These are phyloP conservation scores for Phortica magna DNA, from an alignment of 2,888 invertebrate genomes.

Conservation along the genomic window DNA sequence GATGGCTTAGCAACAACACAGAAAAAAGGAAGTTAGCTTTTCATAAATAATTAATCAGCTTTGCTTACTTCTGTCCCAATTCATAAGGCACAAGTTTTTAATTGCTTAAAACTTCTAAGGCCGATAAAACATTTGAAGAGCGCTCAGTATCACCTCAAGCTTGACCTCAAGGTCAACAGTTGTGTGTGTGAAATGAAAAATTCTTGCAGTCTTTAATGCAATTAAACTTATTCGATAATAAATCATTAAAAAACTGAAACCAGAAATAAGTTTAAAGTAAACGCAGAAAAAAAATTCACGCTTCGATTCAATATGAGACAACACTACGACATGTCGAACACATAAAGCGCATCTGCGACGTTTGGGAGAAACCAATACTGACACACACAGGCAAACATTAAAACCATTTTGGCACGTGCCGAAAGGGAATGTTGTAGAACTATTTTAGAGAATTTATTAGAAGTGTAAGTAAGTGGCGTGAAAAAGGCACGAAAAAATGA, in stretches of 20 bases:
- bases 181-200: too few species aligned
- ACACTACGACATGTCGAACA: not conserved
- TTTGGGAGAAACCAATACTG: not conserved
- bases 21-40: too few species aligned
- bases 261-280: not conserved
- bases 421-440: constrained; percentile 57
- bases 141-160: too few species aligned
- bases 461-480: constrained; percentile 38
- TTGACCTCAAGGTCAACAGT: too few species aligned
- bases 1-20: not conserved
- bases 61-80: too few species aligned
- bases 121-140: not conserved
- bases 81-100: too few species aligned
- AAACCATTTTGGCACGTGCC: constrained; percentile 64
- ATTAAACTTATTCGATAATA: not conserved
- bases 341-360: constrained; percentile 20
- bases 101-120: not conserved
- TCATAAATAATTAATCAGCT: too few species aligned
- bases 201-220: too few species aligned
- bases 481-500: constrained; percentile 6
- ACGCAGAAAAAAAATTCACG: too few species aligned
- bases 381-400: constrained; percentile 9
- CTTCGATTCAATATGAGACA: not conserved
- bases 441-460: constrained; percentile 63
- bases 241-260: constrained; percentile 2